phyloP scores from a whole-genome alignment of 2,888 invertebrate genomes.

The Polia nebulosa region DNA sequence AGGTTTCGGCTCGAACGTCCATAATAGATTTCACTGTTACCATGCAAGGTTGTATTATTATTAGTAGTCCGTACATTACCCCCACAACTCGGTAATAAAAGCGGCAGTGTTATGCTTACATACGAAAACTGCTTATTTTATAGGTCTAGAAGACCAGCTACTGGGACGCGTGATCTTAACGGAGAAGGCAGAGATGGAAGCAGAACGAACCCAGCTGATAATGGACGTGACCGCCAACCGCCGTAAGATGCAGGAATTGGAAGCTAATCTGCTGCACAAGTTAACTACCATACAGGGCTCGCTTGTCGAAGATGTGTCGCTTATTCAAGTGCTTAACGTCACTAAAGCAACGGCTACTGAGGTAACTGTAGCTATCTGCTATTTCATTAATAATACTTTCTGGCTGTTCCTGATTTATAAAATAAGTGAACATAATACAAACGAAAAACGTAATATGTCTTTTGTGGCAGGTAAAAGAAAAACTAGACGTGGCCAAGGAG shows the following conservation, averaged over 20 bases:
- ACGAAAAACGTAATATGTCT: too few relatives aligned
- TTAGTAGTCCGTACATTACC: neutral
- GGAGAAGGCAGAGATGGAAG: conserved; percentile 96
- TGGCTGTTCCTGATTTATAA: neutral
- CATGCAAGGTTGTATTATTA: conserved; percentile 92
- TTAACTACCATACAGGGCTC: conserved; percentile 96
- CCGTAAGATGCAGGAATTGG: conserved; percentile 96
- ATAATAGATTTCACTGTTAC: conserved; percentile 98
- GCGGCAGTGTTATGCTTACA: neutral
- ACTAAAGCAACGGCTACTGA: conserved; percentile 95
- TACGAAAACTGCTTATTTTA: neutral
- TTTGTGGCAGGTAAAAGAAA: conserved; percentile 92
- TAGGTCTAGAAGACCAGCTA: conserved; percentile 96
- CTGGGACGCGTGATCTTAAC: conserved; percentile 95
- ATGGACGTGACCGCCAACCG: conserved; percentile 96
- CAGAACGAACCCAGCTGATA: conserved; percentile 95
- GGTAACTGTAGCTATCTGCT: conserved; percentile 1
- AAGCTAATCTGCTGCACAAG: conserved; percentile 96
- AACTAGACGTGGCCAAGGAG: conserved; percentile 94
- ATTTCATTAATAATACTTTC: neutral
- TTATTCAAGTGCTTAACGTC: conserved; percentile 95
- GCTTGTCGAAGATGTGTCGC: conserved; percentile 96
- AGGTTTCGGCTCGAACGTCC: conserved; percentile 95
- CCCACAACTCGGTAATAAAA: neutral
- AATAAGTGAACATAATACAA: neutral